Evolutionary conservation across 2,888 invertebrate species (phyloP).

Genomic region (Anodontia alba): DNA sequence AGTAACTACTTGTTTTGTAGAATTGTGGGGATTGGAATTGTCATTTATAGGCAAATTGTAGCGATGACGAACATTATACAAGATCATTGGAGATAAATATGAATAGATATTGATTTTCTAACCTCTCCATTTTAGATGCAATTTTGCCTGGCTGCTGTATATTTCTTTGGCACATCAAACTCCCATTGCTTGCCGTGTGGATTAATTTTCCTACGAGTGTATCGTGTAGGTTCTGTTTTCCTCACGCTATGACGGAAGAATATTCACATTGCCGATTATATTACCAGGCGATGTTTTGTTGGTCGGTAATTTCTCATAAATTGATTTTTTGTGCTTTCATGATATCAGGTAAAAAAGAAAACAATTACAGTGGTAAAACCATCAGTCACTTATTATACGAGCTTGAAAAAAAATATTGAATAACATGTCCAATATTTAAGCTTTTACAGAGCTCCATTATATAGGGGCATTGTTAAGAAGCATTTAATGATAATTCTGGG

Average conservation of each 20-base stretch:
- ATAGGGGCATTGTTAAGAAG: too few relatives aligned
- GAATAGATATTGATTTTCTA: slow-evolving; percentile 22
- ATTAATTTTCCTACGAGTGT: background rate
- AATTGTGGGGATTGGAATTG: too few relatives aligned
- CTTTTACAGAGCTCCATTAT: too few relatives aligned
- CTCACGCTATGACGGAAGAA: background rate
- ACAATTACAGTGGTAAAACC: background rate
- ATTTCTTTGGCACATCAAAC: slow-evolving; percentile 1
- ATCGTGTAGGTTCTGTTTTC: background rate
- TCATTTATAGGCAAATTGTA: slow-evolving; percentile 12
- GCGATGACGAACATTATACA: background rate
- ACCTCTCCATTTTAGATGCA: slow-evolving; percentile 21
- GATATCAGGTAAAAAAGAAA: slow-evolving; percentile 2
- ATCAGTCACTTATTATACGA: background rate
- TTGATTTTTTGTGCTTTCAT: slow-evolving; percentile 3
- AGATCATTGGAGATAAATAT: slow-evolving; percentile 2
- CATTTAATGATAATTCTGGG: too few relatives aligned
- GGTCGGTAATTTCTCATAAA: slow-evolving; percentile 6
- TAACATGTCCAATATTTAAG: too few relatives aligned
- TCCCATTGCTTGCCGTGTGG: slow-evolving; percentile 2
- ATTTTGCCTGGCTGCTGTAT: slow-evolving; percentile 15
- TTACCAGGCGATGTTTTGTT: slow-evolving; percentile 11
- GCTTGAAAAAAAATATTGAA: background rate
- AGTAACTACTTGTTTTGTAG: too few relatives aligned
- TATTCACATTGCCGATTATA: background rate